phyloP scores from a whole-genome alignment of 1,140 invertebrate species.

The Hypothenemus hampei region DNA sequence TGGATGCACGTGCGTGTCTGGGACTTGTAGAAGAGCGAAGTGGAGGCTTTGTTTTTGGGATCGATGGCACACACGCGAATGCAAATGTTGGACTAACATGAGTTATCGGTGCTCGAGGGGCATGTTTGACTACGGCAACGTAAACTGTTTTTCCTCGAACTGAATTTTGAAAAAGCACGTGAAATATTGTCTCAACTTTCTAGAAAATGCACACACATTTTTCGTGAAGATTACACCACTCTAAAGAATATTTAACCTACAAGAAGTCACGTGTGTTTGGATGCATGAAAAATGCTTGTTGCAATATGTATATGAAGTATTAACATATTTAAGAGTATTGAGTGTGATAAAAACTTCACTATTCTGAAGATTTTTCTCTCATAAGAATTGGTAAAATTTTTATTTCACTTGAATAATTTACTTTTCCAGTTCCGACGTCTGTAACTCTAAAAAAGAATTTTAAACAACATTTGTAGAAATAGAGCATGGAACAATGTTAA shows the following conservation, averaged over 20 bases:
- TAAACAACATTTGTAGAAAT: neutral
- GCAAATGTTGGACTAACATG: neutral
- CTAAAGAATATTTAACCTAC: neutral
- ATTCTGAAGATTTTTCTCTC: too few relatives aligned
- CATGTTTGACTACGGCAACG: neutral
- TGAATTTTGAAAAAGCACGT: neutral
- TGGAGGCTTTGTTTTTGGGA: constrained; percentile 1
- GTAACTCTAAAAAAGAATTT: neutral
- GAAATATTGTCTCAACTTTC: neutral
- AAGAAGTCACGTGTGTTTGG: too few relatives aligned
- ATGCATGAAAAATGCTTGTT: neutral
- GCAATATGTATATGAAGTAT: neutral
- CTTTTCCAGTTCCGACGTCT: neutral
- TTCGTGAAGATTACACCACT: neutral
- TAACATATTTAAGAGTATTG: too few relatives aligned
- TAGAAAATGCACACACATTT: neutral
- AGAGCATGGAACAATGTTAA: neutral
- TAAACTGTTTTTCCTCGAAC: neutral
- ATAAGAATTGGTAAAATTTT: too few relatives aligned
- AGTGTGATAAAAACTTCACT: too few relatives aligned
- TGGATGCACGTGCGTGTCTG: neutral
- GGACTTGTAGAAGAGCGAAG: neutral
- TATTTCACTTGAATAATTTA: neutral
- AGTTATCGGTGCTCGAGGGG: neutral
- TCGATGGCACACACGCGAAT: neutral